Evolutionary conservation across 1,140 invertebrate genomes (phyloP).

Genomic region (Papilio dardanus): DNA sequence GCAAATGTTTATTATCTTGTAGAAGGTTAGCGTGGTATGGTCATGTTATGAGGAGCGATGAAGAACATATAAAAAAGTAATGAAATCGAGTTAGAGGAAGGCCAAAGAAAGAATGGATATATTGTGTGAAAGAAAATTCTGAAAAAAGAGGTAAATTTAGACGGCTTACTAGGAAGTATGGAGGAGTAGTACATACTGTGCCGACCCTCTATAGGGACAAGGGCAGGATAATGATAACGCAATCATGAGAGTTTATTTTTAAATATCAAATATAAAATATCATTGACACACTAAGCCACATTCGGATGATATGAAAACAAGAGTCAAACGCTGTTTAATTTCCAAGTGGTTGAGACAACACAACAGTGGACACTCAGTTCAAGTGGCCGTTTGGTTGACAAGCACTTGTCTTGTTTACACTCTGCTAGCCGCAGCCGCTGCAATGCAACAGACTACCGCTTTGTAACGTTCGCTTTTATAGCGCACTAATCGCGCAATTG

Average conservation of each 20-base stretch:
- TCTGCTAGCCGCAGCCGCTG: neutral
- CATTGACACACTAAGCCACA: neutral
- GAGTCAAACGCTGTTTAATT: slow-evolving; percentile 4
- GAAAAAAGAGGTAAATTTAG: too few species aligned
- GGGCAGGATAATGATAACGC: too few species aligned
- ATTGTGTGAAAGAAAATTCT: too few species aligned
- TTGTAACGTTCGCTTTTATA: slow-evolving; percentile 1
- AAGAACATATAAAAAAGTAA: too few species aligned
- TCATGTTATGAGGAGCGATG: too few species aligned
- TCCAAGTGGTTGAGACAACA: neutral
- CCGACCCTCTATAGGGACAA: too few species aligned
- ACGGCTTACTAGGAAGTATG: too few species aligned
- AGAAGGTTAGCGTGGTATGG: too few species aligned
- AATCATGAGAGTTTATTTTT: neutral
- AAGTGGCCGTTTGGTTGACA: neutral
- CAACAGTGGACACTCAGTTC: neutral
- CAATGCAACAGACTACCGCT: neutral
- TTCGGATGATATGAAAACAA: neutral
- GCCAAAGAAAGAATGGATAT: too few species aligned
- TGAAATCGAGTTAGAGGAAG: too few species aligned
- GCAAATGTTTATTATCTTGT: neutral
- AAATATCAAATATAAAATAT: neutral
- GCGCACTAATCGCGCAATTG: neutral
- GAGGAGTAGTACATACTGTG: too few species aligned
- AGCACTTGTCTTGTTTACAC: slow-evolving; percentile 16